Percentiles rank a stretch among this genome's conserved stretches.
Evolutionary conservation across 2,113 vertebrate species (phyloP).

Genomic region (Sitta europaea): DNA sequence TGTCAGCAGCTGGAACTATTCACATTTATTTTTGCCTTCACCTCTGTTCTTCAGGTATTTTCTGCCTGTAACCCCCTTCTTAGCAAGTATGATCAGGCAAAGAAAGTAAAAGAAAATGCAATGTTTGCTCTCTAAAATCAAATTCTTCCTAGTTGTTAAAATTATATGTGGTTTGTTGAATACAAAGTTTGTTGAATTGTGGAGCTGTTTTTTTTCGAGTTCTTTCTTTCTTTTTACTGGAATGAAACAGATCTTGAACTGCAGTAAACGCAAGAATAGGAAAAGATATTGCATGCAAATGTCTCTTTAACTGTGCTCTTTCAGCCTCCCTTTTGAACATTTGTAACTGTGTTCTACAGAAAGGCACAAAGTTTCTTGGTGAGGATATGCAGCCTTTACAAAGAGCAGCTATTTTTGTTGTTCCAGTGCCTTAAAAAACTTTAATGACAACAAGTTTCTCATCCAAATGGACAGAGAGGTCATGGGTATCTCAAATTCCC

Average conservation of each 20-base stretch:
- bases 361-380: neutral
- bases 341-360: neutral
- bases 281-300: neutral
- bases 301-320: neutral
- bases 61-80: neutral
- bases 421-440: neutral
- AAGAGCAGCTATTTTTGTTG: neutral
- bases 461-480: neutral
- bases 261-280: neutral
- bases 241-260: neutral
- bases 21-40: neutral
- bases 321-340: neutral
- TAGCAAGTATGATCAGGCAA: neutral
- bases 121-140: neutral
- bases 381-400: rapidly evolving
- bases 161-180: neutral
- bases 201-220: too few relatives aligned
- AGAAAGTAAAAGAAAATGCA: neutral
- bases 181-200: too few relatives aligned
- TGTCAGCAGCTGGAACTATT: neutral
- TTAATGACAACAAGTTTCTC: neutral
- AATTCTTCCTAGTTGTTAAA: neutral
- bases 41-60: neutral
- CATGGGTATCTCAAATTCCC: rapidly evolving
- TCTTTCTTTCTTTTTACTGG: neutral